Conservation (phyloP, 2,888 invertebrate genomes). For the Deroplatys truncata region DNA sequence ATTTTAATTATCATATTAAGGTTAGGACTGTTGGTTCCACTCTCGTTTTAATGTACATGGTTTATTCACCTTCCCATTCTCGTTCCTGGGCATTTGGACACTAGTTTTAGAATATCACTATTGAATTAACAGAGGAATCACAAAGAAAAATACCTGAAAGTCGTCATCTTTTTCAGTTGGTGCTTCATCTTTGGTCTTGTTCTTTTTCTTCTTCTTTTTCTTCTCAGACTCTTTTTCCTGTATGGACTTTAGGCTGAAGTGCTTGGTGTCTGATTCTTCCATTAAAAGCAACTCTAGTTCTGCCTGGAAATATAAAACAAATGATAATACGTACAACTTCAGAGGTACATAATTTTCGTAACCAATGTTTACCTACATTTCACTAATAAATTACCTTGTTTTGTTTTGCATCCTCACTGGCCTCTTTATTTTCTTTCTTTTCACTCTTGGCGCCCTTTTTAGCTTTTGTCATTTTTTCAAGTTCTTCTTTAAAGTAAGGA, state of each 20-base stretch:
- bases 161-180: constrained; percentile 51
- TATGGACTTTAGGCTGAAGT: constrained; percentile 79
- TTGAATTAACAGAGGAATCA: background rate
- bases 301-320: constrained; percentile 40
- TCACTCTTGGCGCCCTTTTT: constrained; percentile 39
- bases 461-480: constrained; percentile 54
- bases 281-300: constrained; percentile 68
- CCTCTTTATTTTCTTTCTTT: constrained; percentile 40
- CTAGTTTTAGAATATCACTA: too few species aligned
- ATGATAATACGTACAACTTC: background rate
- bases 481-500: constrained; percentile 78
- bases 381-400: constrained; percentile 35
- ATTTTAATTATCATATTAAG: too few species aligned
- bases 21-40: too few species aligned
- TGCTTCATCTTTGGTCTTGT: constrained; percentile 42
- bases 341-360: background rate
- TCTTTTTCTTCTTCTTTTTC: constrained; percentile 52
- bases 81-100: too few species aligned
- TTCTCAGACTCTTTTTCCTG: constrained; percentile 62
- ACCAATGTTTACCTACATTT: background rate
- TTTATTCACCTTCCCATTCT: too few species aligned
- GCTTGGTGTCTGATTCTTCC: constrained; percentile 59
- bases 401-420: constrained; percentile 40
- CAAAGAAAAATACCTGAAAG: constrained; percentile 43
- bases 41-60: too few species aligned